Base-by-base conservation (phyloP, 2,888 invertebrate genomes). In the Ligdia adustata region DNA sequence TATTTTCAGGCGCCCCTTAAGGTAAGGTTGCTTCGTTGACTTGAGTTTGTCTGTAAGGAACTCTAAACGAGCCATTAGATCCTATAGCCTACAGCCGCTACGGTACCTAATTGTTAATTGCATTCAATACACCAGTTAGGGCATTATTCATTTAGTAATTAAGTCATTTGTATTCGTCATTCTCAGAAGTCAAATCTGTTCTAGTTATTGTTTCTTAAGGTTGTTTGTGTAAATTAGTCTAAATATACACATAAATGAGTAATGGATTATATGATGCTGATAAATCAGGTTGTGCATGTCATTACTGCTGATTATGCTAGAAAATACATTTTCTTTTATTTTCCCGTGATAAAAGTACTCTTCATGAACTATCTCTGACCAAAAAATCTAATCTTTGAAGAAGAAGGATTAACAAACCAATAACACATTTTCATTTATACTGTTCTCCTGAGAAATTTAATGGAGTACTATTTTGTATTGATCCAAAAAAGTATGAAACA, bases 81-180 rank as follows among this genome's bases (percentile, higher is more conserved):
- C 18, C 15, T 26, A 33, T 41, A 41, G 40, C 47, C 47, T 40
- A 20, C 14, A 47, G 47, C 40, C 3, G 24, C 7, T 46, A 34
- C 35, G 41, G 41, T 41, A n/a, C n/a, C n/a, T n/a, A 41, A 47
- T 41, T 41, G 41, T 41, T 47, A 47, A 47, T 47, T 41, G 41
- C 31, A 32, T 41, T 32, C 47, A 41, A 37, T 37, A 41, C 41
- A 37, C 26, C 47, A 31, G 27, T 27, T 34, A 31, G 26, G 35
- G 12, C 47, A 47, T 47, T 47, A 47, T 47, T 47, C 47, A 37
- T 41, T 20, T 37, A 9, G 35, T 41, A 47, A 47, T 41, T 41
- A 47, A 47, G 47, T 37, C 35, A 47, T 47, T 47, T 37, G 9
- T 47, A 47, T 41, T 47, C 31, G 41, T 41, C 41, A 40, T 31